Conservation (phyloP, 2,113 vertebrate species). For the Gopherus flavomarginatus region DNA sequence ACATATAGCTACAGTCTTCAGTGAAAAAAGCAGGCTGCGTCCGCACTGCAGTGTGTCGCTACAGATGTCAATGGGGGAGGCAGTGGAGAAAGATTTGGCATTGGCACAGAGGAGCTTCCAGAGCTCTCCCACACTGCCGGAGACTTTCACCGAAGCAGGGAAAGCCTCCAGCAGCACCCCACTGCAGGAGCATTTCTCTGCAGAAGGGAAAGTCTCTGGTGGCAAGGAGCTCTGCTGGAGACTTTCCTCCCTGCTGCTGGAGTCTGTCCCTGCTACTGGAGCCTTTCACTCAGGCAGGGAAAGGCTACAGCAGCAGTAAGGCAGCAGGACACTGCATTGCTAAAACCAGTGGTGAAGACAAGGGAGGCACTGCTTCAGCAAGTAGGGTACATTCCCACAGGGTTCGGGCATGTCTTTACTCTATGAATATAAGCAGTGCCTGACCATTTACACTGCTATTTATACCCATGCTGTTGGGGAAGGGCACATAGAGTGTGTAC, state of each 20-base stretch:
- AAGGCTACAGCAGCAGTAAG: neutral
- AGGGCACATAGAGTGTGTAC: neutral
- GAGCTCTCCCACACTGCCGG: neutral
- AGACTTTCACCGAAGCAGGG: neutral
- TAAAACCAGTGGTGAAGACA: neutral
- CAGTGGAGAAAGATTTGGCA: neutral
- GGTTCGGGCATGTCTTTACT: neutral
- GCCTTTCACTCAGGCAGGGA: neutral
- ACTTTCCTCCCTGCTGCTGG: neutral
- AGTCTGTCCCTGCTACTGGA: neutral
- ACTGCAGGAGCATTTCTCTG: neutral
- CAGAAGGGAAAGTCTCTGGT: neutral
- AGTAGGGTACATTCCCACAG: neutral
- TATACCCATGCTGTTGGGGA: neutral
- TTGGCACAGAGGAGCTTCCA: neutral
- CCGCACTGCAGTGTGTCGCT: no score
- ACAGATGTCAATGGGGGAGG: neutral
- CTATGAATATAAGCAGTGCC: neutral
- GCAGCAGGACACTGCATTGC: neutral
- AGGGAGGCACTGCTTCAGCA: neutral
- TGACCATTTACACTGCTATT: neutral
- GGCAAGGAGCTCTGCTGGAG: neutral
- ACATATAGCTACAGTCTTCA: neutral
- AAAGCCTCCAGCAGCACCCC: neutral
- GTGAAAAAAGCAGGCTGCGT: neutral